Evolutionary conservation across 2,797 vertebrate genomes (phyloP), one percentile per base, ranked within the genome.

Genomic region (Sebastolobus altivelis): DNA sequence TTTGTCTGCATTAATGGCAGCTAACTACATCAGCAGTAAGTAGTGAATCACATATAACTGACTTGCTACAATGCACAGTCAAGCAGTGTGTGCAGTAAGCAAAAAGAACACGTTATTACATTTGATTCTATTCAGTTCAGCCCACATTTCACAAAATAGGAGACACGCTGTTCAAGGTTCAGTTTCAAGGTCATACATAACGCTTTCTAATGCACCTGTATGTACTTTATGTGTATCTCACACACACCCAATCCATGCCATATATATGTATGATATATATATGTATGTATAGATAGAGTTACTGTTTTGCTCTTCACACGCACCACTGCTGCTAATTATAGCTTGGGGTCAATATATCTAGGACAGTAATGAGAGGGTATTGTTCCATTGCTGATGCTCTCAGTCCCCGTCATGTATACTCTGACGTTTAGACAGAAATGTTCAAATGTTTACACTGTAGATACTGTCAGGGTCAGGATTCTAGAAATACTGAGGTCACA

Each of bases 241-340:
- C 65, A 67, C 9, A 67, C 62, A 68, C 56, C 10, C 27, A 77
- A 49, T 75, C 80, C 37, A n/a, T 66, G n/a, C 58, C 25, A 13
- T 60, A n/a, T 27, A 18, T 35, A 43, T 13, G 25, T 25, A 25
- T 25, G 25, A 25, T 25, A 25, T 25, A 25, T 25, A 25, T 25
- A 25, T 25, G 25, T 25, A 25, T 67, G 71, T 86, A 54, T 88
- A 88, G 70, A 52, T 89, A 88, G 71, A 66, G 81, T 92, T 92
- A 85, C 91, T 62, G 16, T 75, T 73, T 87, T 74, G 40, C 18
- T 43, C 43, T 61, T 79, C 74, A 81, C 73, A 80, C 22, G 3
- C 52, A 77, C n/a, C 80, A 31, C 46, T 29, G 60, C 74, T 22
- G 62, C 82, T 87, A 82, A 88, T 90, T 82, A 84, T 87, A 85